Percentiles rank a stretch among this genome's conserved stretches.
These are phyloP conservation scores for Agriopis aurantiaria DNA, from an alignment of 2,888 invertebrate genomes.

Conservation along the genomic window DNA sequence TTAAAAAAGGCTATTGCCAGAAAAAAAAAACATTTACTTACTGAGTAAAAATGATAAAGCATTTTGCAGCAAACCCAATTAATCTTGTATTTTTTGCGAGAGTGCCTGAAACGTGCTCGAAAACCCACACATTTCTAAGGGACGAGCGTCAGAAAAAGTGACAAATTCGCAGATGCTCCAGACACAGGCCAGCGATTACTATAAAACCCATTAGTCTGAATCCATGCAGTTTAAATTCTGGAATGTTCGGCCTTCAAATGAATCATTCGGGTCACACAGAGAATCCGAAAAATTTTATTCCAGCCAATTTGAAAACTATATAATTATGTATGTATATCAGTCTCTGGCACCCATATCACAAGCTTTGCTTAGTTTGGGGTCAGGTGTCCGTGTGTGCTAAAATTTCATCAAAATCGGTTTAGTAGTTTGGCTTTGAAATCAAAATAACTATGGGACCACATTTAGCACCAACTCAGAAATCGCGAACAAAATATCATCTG, in stretches of 20 bases:
- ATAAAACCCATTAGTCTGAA: conserved; percentile 52
- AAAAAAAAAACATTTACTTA: background rate
- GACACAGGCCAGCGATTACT: conserved; percentile 48
- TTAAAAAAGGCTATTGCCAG: no score
- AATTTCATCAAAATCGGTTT: no score
- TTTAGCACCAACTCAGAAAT: no score
- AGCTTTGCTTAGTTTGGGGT: no score
- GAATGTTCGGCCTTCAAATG: conserved; percentile 26
- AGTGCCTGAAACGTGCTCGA: conserved; percentile 41
- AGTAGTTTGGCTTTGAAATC: no score
- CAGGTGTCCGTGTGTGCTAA: no score
- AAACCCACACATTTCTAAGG: conserved; percentile 34
- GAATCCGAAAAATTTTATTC: conserved; percentile 55
- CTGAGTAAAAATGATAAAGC: conserved; percentile 12
- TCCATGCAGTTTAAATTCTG: conserved; percentile 47
- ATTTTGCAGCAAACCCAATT: conserved; percentile 33
- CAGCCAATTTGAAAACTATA: conserved; percentile 20
- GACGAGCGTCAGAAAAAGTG: conserved; percentile 48
- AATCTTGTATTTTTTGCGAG: conserved; percentile 37
- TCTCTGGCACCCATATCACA: no score
- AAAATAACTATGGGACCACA: no score
- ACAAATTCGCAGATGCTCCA: conserved; percentile 53
- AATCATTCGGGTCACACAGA: conserved; percentile 49
- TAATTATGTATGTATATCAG: no score
- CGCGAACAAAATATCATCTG: no score